These are phyloP conservation scores for Parazoanthus swiftii DNA, from an alignment of 92 coral and sea anemone species.

Conservation along the genomic window DNA sequence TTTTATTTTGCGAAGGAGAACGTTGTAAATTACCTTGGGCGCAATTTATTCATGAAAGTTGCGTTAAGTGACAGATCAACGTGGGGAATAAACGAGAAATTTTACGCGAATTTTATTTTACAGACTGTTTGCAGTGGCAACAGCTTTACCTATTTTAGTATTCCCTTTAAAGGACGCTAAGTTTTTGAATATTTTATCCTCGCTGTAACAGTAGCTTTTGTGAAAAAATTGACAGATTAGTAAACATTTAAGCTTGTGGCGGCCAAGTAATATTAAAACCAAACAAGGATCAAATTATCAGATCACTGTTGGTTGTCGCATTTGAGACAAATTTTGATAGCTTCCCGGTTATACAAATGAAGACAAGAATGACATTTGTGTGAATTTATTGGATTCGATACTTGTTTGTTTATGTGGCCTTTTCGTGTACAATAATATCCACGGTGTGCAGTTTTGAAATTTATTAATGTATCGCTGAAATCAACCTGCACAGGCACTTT, in stretches of 20 bases:
- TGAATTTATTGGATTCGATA: neutral
- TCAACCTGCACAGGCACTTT: neutral
- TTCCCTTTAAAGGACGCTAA: constrained; percentile 58
- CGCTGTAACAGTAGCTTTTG: constrained; percentile 45
- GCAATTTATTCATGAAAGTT: neutral
- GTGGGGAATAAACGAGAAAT: neutral
- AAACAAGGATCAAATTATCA: constrained; percentile 29
- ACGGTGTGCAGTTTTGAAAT: neutral
- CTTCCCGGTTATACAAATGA: neutral
- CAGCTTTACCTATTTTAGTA: neutral
- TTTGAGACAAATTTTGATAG: neutral
- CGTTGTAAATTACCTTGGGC: neutral
- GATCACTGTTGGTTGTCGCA: neutral
- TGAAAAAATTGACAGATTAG: constrained; percentile 23
- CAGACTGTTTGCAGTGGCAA: neutral
- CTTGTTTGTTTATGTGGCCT: constrained; percentile 3
- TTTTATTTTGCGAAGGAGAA: neutral
- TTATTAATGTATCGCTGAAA: neutral
- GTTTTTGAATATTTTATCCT: constrained; percentile 67
- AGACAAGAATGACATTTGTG: neutral
- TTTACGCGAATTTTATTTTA: neutral
- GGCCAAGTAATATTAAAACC: constrained; percentile 24
- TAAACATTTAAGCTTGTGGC: constrained; percentile 24
- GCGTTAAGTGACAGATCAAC: neutral
- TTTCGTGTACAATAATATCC: neutral